Evolutionary conservation across 2,888 invertebrate genomes (phyloP).

Genomic region (Adineta ricciae): DNA sequence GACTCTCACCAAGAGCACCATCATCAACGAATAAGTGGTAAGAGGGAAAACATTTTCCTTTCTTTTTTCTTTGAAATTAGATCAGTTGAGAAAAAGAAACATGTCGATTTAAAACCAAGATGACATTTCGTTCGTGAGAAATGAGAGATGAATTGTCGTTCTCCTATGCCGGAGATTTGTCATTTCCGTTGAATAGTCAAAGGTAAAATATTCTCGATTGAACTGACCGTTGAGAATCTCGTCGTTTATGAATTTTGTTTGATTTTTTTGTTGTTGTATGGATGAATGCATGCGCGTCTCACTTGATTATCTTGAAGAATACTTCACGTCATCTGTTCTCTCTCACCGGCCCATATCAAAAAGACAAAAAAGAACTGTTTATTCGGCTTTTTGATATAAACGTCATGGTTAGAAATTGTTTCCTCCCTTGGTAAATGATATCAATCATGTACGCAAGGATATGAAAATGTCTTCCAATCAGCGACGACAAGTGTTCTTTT

Average conservation of each 20-base stretch:
- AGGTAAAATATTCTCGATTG: neutral
- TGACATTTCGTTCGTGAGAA: neutral
- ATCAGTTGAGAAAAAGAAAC: neutral
- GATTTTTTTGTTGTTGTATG: neutral
- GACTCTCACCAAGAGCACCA: neutral
- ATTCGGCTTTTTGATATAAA: neutral
- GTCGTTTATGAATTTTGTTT: neutral
- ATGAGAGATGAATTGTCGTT: neutral
- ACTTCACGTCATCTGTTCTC: slow-evolving; percentile 2
- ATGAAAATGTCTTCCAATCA: neutral
- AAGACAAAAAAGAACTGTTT: neutral
- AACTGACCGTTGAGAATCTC: neutral
- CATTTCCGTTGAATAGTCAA: neutral
- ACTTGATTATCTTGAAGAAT: neutral
- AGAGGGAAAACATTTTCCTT: neutral
- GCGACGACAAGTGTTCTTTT: neutral
- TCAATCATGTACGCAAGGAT: neutral
- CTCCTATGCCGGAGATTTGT: neutral
- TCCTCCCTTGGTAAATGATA: neutral
- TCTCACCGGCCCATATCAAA: neutral
- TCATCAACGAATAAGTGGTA: neutral
- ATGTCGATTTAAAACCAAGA: neutral
- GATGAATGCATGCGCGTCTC: neutral
- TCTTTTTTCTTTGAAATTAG: neutral
- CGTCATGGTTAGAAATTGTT: neutral